These are phyloP conservation scores for Puntigrus tetrazona DNA, from an alignment of 2,113 vertebrate species.

Conservation along the genomic window DNA sequence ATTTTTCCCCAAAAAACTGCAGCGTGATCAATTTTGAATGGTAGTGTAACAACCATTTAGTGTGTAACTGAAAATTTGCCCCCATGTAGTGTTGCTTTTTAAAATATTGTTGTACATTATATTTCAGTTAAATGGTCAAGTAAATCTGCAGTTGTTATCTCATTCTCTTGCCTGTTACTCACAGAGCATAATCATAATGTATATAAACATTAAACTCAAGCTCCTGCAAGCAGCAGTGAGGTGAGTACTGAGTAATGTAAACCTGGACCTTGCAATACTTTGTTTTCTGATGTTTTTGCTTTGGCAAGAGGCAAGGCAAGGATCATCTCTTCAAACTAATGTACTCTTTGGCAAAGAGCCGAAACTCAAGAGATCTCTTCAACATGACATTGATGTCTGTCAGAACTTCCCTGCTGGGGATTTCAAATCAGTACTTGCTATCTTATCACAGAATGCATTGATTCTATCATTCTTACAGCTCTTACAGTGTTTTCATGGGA, in stretches of 20 bases:
- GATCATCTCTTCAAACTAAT: background rate
- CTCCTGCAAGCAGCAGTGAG: background rate
- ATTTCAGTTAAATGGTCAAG: background rate
- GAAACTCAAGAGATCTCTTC: background rate
- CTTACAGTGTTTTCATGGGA: background rate
- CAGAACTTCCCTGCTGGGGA: background rate
- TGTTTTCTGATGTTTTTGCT: background rate
- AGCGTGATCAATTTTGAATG: background rate
- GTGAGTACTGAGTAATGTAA: background rate
- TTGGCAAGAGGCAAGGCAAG: background rate
- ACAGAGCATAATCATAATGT: background rate
- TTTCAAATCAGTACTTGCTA: background rate
- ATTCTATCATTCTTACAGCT: background rate
- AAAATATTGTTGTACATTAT: background rate
- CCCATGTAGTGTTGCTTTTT: background rate
- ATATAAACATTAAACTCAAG: background rate
- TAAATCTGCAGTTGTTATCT: background rate
- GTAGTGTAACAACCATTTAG: background rate
- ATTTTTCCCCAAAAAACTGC: background rate
- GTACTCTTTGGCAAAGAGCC: constrained; percentile 5
- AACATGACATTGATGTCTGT: background rate
- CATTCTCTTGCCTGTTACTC: background rate
- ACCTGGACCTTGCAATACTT: background rate
- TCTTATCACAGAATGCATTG: background rate
- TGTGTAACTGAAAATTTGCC: too few species aligned